A percentile compares a stretch with the other conserved stretches of the same genome.
phyloP scores from a whole-genome alignment of 2,113 vertebrate species.

The Myxocyprinus asiaticus region DNA sequence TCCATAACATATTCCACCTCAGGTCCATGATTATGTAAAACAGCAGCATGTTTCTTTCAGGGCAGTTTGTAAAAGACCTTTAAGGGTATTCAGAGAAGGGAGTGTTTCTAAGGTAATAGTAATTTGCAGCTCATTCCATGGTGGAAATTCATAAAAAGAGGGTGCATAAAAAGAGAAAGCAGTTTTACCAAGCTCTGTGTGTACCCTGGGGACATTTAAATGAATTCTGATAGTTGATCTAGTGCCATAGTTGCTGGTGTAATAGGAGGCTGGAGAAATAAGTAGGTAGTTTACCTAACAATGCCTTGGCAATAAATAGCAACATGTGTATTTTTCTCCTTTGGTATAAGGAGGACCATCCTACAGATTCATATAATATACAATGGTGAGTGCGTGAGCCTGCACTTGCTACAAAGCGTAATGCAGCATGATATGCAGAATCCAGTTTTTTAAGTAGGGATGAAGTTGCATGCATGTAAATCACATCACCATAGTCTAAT shows the following conservation, averaged over 20 bases:
- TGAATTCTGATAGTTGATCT: background rate
- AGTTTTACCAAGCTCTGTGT: too few species aligned
- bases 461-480: too few species aligned
- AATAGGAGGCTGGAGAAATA: background rate
- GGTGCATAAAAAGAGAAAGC: background rate
- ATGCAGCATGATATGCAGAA: background rate
- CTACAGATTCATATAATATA: too few species aligned
- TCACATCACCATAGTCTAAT: too few species aligned
- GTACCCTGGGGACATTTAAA: too few species aligned
- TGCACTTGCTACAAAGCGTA: background rate
- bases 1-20: background rate
- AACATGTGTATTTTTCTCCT: background rate
- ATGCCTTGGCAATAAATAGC: background rate
- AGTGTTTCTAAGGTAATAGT: background rate
- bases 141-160: background rate
- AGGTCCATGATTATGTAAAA: background rate
- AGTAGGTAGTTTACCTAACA: background rate
- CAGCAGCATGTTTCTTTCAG: background rate
- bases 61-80: background rate
- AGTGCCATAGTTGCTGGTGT: background rate
- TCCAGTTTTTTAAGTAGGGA: background rate
- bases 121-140: background rate
- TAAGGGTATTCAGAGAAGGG: background rate
- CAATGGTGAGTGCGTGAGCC: background rate
- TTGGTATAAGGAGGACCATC: too few species aligned